A percentile compares a stretch with the other conserved stretches of the same genome.
Evolutionary conservation across 2,113 vertebrate species (phyloP).

Genomic region (Labrus mixtus): DNA sequence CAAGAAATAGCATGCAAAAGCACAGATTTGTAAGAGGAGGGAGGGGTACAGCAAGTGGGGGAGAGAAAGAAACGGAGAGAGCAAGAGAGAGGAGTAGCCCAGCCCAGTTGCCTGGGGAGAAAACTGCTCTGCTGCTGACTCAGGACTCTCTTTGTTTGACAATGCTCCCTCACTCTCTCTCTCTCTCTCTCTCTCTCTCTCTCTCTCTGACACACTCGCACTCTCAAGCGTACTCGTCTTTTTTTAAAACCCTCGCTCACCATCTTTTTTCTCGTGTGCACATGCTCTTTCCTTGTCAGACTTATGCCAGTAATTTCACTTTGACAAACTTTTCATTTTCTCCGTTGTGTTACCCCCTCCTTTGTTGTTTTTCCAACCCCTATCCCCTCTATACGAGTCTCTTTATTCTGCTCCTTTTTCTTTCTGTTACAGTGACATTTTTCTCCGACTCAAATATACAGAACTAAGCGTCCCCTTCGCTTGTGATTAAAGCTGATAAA

Average conservation of each 20-base stretch:
- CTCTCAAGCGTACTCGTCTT: slow-evolving; percentile 58
- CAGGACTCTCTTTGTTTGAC: slow-evolving; percentile 90
- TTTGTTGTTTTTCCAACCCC: slow-evolving; percentile 69
- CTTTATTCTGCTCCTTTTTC: slow-evolving; percentile 40
- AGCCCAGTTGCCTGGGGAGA: slow-evolving; percentile 85
- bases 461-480: slow-evolving; percentile 23
- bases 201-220: slow-evolving; percentile 58
- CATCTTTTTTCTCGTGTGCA: slow-evolving; percentile 60
- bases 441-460: slow-evolving; percentile 44
- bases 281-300: slow-evolving; percentile 56
- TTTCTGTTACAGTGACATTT: slow-evolving; percentile 62
- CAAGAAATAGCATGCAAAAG: slow-evolving; percentile 77
- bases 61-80: slow-evolving; percentile 25
- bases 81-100: slow-evolving; percentile 69
- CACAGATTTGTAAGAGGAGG: slow-evolving; percentile 57
- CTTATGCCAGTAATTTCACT: slow-evolving; percentile 50
- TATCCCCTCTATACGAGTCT: slow-evolving; percentile 21
- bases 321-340: slow-evolving; percentile 34
- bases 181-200: slow-evolving; percentile 43
- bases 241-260: slow-evolving; percentile 59
- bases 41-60: slow-evolving; percentile 44
- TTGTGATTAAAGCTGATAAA: slow-evolving; percentile 77
- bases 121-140: slow-evolving; percentile 86
- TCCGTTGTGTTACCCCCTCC: slow-evolving; percentile 45
- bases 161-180: slow-evolving; percentile 71